Conservation (phyloP, 2,797 vertebrate genomes). For the Alca torda region DNA sequence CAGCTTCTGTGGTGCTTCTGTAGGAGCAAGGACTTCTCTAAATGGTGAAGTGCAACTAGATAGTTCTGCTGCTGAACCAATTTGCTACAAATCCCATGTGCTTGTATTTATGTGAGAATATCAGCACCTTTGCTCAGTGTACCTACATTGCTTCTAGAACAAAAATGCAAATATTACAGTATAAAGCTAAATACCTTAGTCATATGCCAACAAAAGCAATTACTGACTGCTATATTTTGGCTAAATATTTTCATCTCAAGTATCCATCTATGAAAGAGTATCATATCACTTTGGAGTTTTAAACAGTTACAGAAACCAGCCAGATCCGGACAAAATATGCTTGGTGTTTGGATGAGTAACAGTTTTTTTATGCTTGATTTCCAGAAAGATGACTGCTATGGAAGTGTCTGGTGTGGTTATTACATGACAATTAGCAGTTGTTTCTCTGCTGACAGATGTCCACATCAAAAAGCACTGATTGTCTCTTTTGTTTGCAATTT, state of each 20-base stretch:
- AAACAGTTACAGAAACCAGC: slow-evolving; percentile 13
- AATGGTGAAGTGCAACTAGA: neutral
- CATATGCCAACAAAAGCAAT: neutral
- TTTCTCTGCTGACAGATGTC: slow-evolving; percentile 47
- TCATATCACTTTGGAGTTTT: neutral
- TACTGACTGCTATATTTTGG: neutral
- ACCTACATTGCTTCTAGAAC: neutral
- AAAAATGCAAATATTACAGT: neutral
- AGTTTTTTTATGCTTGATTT: slow-evolving; percentile 39
- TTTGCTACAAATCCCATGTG: neutral
- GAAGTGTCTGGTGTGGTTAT: slow-evolving; percentile 32
- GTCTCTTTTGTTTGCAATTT: slow-evolving; percentile 9
- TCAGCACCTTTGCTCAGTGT: neutral
- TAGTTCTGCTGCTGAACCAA: neutral
- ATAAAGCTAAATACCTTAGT: neutral
- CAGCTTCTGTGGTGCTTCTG: neutral
- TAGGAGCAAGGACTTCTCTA: neutral
- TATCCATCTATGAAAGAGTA: neutral
- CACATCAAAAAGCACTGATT: slow-evolving; percentile 30
- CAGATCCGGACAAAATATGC: slow-evolving; percentile 2
- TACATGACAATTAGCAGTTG: slow-evolving; percentile 45
- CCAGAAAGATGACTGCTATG: slow-evolving; percentile 24
- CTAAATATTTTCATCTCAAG: neutral
- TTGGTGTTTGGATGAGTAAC: neutral
- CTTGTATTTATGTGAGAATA: neutral